A percentile compares a stretch with the other conserved stretches of the same genome.
phyloP scores from a whole-genome alignment of 2,888 invertebrate species.

The Perithous albicinctus region DNA sequence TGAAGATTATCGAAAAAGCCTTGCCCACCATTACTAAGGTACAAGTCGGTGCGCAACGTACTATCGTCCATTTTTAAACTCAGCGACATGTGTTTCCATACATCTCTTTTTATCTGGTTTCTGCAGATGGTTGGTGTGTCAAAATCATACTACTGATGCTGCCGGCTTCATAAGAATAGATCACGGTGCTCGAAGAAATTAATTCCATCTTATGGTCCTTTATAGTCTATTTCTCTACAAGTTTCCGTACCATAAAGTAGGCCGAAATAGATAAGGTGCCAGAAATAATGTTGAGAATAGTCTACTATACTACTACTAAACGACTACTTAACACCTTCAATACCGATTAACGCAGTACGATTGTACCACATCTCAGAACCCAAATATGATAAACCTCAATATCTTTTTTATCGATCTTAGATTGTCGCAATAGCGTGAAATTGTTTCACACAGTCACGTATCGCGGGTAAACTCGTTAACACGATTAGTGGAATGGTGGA shows the following conservation, averaged over 20 bases:
- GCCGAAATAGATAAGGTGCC: no score
- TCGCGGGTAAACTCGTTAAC: neutral
- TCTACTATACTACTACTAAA: no score
- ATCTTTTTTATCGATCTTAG: neutral
- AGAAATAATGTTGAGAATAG: no score
- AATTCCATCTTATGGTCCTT: no score
- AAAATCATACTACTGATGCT: neutral
- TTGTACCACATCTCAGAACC: neutral
- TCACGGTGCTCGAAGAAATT: no score
- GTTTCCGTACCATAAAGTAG: no score
- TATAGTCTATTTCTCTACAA: no score
- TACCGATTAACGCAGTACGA: neutral
- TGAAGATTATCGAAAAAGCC: neutral
- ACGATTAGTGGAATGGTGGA: neutral
- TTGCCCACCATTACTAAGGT: neutral
- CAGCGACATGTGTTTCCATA: slow-evolving; percentile 68
- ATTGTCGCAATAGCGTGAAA: slow-evolving; percentile 29
- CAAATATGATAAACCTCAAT: neutral
- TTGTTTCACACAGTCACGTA: slow-evolving; percentile 5
- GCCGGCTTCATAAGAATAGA: neutral
- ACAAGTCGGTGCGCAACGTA: neutral
- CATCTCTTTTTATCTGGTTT: slow-evolving; percentile 63
- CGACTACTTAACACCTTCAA: neutral
- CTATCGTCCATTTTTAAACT: slow-evolving; percentile 66
- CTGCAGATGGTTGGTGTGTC: neutral